phyloP scores from a whole-genome alignment of 2,888 invertebrate species.

The Lasioglossum vierecki region DNA sequence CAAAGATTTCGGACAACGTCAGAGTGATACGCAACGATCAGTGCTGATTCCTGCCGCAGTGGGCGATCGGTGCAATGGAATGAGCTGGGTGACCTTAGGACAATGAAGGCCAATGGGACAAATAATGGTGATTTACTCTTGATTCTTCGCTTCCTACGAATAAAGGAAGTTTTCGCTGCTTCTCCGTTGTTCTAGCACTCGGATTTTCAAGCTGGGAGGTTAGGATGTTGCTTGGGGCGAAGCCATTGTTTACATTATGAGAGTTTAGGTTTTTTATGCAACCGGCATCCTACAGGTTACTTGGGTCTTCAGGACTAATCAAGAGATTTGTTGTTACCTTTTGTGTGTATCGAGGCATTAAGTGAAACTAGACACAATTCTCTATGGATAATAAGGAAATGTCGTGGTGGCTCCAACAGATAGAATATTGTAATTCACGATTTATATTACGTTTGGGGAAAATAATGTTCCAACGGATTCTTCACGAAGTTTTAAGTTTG shows the following conservation, averaged over 20 bases:
- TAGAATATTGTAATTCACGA: background rate
- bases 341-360: background rate
- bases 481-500: background rate
- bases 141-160: background rate
- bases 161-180: background rate
- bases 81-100: conserved; percentile 78
- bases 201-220: background rate
- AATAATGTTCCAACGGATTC: background rate
- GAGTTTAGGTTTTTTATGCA: background rate
- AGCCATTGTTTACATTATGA: conserved; percentile 42
- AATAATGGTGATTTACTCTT: conserved; percentile 81
- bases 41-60: conserved; percentile 63
- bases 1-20: conserved; percentile 21
- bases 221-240: background rate
- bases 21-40: background rate
- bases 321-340: background rate
- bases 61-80: conserved; percentile 76
- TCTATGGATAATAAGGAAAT: background rate
- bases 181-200: background rate
- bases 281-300: background rate
- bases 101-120: conserved; percentile 84
- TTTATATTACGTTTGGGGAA: background rate
- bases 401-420: background rate
- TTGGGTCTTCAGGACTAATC: background rate
- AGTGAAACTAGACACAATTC: background rate